Percentiles rank a stretch among this genome's conserved stretches.
Evolutionary conservation across 2,797 vertebrate species (phyloP).

Genomic region (Molossus molossus): DNA sequence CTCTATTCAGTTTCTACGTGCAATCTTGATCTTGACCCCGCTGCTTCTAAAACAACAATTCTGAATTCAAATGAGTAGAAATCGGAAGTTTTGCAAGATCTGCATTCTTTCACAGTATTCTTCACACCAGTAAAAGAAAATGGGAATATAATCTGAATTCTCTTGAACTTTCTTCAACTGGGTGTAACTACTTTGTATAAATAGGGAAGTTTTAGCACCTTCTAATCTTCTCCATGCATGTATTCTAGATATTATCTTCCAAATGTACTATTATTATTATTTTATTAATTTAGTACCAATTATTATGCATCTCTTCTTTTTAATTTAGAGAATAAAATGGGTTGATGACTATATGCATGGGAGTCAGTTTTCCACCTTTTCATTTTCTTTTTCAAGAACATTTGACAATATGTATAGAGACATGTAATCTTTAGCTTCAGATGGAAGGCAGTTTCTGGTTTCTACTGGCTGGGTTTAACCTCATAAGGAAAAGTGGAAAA

Average conservation of each 20-base stretch:
- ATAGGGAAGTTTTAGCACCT: neutral
- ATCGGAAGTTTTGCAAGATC: conserved; percentile 27
- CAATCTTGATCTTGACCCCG: neutral
- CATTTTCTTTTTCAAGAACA: conserved; percentile 56
- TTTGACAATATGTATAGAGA: neutral
- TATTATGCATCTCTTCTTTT: conserved; percentile 18
- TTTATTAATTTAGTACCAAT: conserved; percentile 24
- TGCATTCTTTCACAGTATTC: neutral
- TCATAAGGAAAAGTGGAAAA: conserved; percentile 59
- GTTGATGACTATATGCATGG: neutral
- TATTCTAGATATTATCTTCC: conserved; percentile 6
- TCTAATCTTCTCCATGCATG: neutral
- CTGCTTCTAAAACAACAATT: conserved; percentile 52
- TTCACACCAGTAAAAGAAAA: conserved; percentile 16
- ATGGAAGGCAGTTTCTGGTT: conserved; percentile 47
- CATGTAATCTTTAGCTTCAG: neutral
- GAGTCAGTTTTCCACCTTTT: conserved; percentile 43
- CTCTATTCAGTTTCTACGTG: neutral
- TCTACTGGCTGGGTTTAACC: conserved; percentile 45
- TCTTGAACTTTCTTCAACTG: conserved; percentile 24
- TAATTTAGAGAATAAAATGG: conserved; percentile 1
- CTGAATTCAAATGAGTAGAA: neutral
- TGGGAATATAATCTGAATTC: neutral
- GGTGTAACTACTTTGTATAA: neutral
- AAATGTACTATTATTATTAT: neutral